Base-by-base conservation (phyloP, 2,797 vertebrate species). In the Kryptolebias ocellatus region DNA sequence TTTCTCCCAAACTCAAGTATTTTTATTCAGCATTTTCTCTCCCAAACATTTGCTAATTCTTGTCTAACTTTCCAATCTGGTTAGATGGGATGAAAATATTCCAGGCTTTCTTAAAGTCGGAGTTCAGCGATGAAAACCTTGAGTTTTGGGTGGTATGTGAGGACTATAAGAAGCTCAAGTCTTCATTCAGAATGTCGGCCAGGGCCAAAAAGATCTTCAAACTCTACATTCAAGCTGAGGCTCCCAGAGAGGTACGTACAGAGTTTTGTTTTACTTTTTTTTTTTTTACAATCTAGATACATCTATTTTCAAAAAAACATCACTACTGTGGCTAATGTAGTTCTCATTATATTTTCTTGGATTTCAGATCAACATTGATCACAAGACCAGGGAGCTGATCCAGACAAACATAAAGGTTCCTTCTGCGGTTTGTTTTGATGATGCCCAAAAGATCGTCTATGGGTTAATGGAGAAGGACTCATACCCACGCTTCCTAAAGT, bases 131-230 rank as follows among this genome's bases (percentile, higher is more conserved):
- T 10, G 95, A 97, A 87, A 98, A 97, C 64, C 93, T 95, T 28
- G 95, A 97, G 66, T 97, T 98, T 81, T 97, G 96, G 95, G 72
- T 93, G 85, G 92, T 94, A 28, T 97, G 95, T 10, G 93, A 98
- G 88, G 93, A 92, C 50, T 97, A 92, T 61, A 96, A 95, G 92
- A 97, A 94, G 87, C 93, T 91, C 70, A 92, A 72, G 46, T 92
- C 80, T 1, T 89, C 84, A 8, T 90, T 87, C 80, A 93, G 90
- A 80, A 90, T 94, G 79, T 89, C 76, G 59, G 92, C 87, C 17
- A 89, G 84, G 64, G 95, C 95, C 62, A 95, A 92, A 81, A 96
- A 96, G 80, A 95, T 98, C 82, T 97, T 95, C 37, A 94, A 89
- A 60, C 87, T 81, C 70, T 96, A 94, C 81, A 93, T 96, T 77